Evolutionary conservation across 1,140 invertebrate species (phyloP), one percentile per base, ranked within the genome.

Genomic region (Drosophila subpulchrella): DNA sequence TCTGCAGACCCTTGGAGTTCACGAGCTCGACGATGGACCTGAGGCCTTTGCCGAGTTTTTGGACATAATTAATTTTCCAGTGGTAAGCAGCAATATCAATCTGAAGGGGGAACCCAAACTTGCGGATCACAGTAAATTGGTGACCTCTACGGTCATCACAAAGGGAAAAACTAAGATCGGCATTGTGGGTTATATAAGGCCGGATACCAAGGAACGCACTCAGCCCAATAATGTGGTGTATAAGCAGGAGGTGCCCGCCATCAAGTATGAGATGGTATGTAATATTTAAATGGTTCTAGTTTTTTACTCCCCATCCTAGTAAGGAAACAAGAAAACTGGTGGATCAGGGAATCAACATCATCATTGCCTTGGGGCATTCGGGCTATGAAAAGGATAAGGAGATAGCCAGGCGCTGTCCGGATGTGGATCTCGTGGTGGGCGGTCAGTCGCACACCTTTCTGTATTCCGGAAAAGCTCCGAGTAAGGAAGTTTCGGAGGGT

Each of bases 311-410:
- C 13, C 11, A 6, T 38, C 2, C 6, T n/a, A 92, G 92, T 39
- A 81, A 81, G 61, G 96, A 98, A 92, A 95, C 95, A 0, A 90
- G 93, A 20, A 93, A 81, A 8, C 93, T 98, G 0, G 94, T 94
- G 78, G 80, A 90, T 0, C 44, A 94, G 41, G 96, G 95, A 8
- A 93, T 98, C 0, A 95, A 97, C 41, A 97, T 98, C 51, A 95
- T 98, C 4, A 97, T 99, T 24, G 97, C 96, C 0, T 84, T 98
- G 6, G 97, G 97, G 0, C 98, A 99, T 93, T 97, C 97, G 0
- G 98, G 98, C 1, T 97, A 94, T 78, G 91, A 91, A 1, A 94
- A 94, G 71, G 98, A 99, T 89, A 93, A 95, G 81, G 93, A 94
- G 88, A 97, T 98, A 65, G 97, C 97, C 0, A 90, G 83, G 56